Evolutionary conservation across 2,888 invertebrate genomes (phyloP), one percentile per base, ranked within the genome.

Genomic region (Agrotis clavis): DNA sequence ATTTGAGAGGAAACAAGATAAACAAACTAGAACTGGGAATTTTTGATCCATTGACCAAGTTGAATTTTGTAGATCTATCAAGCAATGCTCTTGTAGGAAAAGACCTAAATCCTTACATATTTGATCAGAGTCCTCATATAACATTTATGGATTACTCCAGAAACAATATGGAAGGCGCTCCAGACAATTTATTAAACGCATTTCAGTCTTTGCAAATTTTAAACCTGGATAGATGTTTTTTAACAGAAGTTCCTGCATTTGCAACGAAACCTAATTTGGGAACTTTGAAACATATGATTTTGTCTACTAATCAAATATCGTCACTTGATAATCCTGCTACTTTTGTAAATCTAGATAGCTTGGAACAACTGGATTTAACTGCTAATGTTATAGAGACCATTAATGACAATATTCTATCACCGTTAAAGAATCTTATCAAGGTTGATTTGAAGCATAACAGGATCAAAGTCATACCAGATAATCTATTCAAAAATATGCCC

Each of bases 251-350:
- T 7, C 95, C 95, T 0, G 48, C 57, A 2, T 95, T 94, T 78
- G 90, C 88, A 13, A 89, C 81, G 0, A 86, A 78, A 51, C 53
- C 81, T 6, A 94, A 94, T 82, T 85, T 95, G 63, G 90, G 85
- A 61, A 91, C 92, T 2, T 84, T 95, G 82, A 92, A 90, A 72
- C 87, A 89, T 51, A 77, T 95, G 1, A 87, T 90, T 63, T 45
- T 95, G 16, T 91, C 93, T 2, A 87, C 81, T 1, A 96, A 96
- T 81, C 86, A 89, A 82, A 93, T 96, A 77, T 73, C 75, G 0
- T 82, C 90, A 63, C 81, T 95, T 30, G 89, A 90, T 14, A 90
- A 89, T 74, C 53, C 79, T 16, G 67, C 67, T 0, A 60, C 54
- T n/a, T 86, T 86, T 59, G 54, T 86, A 1, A 77, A 86, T 66